Evolutionary conservation across 1,140 invertebrate species (phyloP), one percentile per base, ranked within the genome.

Genomic region (Halyomorpha halys): DNA sequence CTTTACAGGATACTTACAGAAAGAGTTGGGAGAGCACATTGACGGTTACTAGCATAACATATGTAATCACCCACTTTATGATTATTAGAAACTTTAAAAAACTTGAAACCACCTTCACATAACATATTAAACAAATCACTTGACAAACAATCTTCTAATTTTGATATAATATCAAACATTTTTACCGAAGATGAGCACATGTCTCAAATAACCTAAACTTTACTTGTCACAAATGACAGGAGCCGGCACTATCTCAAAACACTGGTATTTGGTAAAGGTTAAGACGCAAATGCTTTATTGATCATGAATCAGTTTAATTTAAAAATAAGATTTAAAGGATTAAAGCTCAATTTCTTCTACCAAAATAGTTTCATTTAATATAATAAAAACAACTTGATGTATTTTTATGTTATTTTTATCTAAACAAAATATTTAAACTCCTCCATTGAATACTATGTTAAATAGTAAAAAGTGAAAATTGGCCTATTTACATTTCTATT

Each of bases 191-290:
- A 5, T 16, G 27, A 34, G 59, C 59, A 60, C 59, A 60, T 60
- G 59, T 60, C 39, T 60, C 11, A 39, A 60, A 39, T 60, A 60
- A 60, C 59, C 59, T 60, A 60, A 60, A 39, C 59, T 34, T 30
- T 16, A 30, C 23, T 60, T 60, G 27, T 34, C 39, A 34, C 39
- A 39, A 34, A 19, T 34, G 59, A 60, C 59, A 39, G 59, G 39
- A 30, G n/a, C 59, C 27, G 27, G 59, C n/a, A 34, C 14, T 49
- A 21, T 49, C 47, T 49, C 47, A 18, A 49, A 49, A 49, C 47
- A 49, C 47, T 19, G 47, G 34, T 13, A 39, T 1, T 39, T 39
- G 3, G 3, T 39, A 30, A 30, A 39, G 34, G 34, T 39, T 39
- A 39, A 39, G 11, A 9, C 11, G 11, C 34, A 39, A 39, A 39